Evolutionary conservation across 2,113 vertebrate species (phyloP).

Genomic region (Rhea pennata): DNA sequence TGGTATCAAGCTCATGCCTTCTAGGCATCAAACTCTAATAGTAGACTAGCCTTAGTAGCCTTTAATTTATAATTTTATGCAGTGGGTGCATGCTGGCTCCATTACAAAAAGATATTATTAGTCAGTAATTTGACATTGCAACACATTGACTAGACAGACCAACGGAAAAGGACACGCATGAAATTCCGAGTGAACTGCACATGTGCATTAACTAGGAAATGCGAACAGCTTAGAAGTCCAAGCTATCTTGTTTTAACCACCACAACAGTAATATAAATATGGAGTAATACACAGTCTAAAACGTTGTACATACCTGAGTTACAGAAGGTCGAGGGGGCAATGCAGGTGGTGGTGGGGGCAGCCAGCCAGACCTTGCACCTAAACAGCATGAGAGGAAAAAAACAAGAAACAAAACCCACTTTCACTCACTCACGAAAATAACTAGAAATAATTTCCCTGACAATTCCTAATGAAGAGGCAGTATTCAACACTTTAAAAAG

Average conservation of each 20-base stretch:
- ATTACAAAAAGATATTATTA: neutral
- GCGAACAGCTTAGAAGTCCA: neutral
- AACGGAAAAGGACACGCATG: neutral
- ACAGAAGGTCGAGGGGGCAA: conserved; percentile 89
- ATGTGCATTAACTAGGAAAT: neutral
- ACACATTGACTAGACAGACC: neutral
- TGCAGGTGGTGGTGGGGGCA: conserved; percentile 87
- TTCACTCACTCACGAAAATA: conserved; percentile 13
- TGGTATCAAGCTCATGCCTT: neutral
- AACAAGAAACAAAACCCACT: neutral
- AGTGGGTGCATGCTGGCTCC: neutral
- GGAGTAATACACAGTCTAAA: neutral
- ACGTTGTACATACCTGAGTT: conserved; percentile 83
- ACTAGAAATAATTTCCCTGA: neutral
- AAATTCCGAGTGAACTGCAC: neutral
- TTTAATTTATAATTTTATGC: neutral
- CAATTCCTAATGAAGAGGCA: neutral
- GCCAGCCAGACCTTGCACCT: conserved; percentile 84
- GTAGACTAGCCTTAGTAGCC: neutral
- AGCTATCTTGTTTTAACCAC: neutral
- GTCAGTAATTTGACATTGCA: neutral
- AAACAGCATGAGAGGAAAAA: conserved; percentile 48
- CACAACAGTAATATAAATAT: neutral
- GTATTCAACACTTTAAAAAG: neutral
- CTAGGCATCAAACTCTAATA: neutral